Percentiles rank a stretch among this genome's conserved stretches.
Evolutionary conservation across 2,113 vertebrate species (phyloP).

Genomic region (Xiphorhynchus elegans): DNA sequence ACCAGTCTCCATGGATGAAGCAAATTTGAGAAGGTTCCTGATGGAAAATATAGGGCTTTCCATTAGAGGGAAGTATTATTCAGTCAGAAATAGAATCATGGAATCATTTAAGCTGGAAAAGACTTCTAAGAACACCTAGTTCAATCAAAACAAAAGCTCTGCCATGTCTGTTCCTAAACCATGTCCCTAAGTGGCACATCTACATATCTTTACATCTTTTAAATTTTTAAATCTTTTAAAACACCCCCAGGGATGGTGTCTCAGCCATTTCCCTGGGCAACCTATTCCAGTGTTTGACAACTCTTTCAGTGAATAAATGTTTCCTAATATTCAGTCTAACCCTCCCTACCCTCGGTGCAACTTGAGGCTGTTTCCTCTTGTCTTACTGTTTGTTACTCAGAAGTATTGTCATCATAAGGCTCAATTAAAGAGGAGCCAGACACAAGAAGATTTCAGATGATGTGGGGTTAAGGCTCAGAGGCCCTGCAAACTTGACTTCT

Average conservation of each 20-base stretch:
- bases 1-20: not conserved
- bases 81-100: not conserved
- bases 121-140: not conserved
- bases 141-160: not conserved
- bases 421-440: not conserved
- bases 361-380: not conserved
- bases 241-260: not conserved
- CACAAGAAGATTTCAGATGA: fast-evolving
- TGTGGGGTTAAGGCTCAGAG: not conserved
- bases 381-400: not conserved
- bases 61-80: not conserved
- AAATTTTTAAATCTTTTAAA: not conserved
- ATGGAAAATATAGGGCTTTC: not conserved
- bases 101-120: not conserved
- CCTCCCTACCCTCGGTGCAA: fast-evolving
- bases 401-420: not conserved
- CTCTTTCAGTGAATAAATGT: not conserved
- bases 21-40: not conserved
- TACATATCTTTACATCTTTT: not conserved
- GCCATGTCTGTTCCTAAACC: not conserved
- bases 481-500: not conserved
- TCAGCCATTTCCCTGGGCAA: not conserved
- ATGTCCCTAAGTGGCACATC: not conserved
- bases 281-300: not conserved
- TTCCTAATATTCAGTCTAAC: not conserved